Evolutionary conservation across 2,888 invertebrate genomes (phyloP), one percentile per base, ranked within the genome.

Genomic region (Himalopsyche tibetana): DNA sequence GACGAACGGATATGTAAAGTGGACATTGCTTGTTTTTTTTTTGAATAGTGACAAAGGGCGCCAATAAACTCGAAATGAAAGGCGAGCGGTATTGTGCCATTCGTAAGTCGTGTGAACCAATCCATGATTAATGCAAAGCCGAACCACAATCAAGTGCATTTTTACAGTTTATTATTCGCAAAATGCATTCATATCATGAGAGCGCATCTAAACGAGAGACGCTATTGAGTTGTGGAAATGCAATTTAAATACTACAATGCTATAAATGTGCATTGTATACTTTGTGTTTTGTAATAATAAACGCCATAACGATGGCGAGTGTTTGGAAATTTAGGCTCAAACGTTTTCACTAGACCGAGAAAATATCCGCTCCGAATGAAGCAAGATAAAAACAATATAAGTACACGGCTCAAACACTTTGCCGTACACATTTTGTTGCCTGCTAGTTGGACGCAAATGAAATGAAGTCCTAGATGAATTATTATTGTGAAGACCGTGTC

Each of bases 51-150:
- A 74, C 74, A 74, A 74, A 74, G 36, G 74, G 36, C 74, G 36
- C 36, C 74, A 74, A 74, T 74, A 36, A 74, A 74, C 28, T 74
- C 84, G 51, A 55, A 83, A 87, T 87, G 85, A 87, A 87, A 87
- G 83, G 87, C 82, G 84, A 28, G 51, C 51, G 42, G 51, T 3
- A 69, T 45, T 80, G 55, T 84, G 86, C 79, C 82, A 82, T 28
- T 86, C 83, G 85, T n/a, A 56, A 85, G 80, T 82, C 87, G 85
- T 87, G 87, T 87, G 87, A 87, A 87, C 85, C 85, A 63, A 87
- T 87, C 83, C 83, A 42, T 69, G 69, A 80, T 56, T 42, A 83
- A 83, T 45, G 42, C 40, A 40, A 38, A 38, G 69, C 38, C 69
- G 83, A 69, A 83, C 83, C 56, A 63, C 40, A 83, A 83, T 80